Percentiles rank a stretch among this genome's conserved stretches.
These are phyloP conservation scores for Atta cephalotes DNA, from an alignment of 1,140 invertebrate species.

Conservation along the genomic window DNA sequence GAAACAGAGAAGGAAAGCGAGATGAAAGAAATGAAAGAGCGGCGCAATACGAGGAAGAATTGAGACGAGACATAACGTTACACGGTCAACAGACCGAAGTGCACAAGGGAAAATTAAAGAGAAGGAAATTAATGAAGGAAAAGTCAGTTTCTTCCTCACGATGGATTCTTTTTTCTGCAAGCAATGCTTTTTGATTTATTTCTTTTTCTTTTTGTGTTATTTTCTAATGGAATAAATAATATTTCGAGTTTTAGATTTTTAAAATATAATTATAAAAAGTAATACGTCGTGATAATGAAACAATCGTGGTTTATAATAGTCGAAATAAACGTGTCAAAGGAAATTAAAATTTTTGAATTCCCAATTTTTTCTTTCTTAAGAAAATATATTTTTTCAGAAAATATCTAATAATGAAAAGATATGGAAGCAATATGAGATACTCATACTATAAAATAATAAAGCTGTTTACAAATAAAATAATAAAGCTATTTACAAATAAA, in stretches of 20 bases:
- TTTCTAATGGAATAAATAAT: constrained; percentile 19
- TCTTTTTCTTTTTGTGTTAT: constrained; percentile 13
- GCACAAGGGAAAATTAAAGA: constrained; percentile 75
- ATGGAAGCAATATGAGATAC: background rate
- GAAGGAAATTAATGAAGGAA: constrained; percentile 46
- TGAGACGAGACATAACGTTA: constrained; percentile 69
- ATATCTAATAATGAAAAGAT: background rate
- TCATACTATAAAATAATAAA: constrained; percentile 9
- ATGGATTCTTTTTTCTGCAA: background rate
- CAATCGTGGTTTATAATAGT: background rate
- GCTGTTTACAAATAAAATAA: background rate
- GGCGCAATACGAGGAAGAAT: constrained; percentile 52
- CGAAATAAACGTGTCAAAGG: background rate
- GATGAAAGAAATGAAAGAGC: constrained; percentile 34
- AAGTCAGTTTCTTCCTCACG: background rate
- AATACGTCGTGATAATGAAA: background rate
- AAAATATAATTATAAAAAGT: background rate
- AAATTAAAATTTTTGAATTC: background rate
- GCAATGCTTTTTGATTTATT: background rate
- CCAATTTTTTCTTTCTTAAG: background rate
- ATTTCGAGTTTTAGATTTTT: background rate
- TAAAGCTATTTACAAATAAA: background rate
- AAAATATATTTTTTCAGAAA: background rate
- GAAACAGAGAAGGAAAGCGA: background rate
- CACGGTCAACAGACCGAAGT: constrained; percentile 68